Evolutionary conservation across 2,113 vertebrate species (phyloP).

Genomic region (Proterorhinus semilunaris): DNA sequence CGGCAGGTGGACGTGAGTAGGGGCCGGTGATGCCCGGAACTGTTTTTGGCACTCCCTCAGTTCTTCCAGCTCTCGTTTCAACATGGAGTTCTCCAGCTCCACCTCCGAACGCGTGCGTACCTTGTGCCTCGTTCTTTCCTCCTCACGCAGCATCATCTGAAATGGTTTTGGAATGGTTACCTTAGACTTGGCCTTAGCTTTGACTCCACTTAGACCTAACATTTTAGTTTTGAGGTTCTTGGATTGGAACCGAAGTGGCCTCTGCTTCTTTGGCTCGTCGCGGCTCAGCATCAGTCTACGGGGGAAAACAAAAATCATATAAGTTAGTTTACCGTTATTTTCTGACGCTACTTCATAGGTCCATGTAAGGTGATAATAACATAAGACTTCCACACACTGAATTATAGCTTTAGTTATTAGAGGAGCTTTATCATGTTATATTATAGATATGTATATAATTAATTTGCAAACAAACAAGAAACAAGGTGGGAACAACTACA

Average conservation of each 20-base stretch:
- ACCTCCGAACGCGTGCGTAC: slow-evolving; percentile 79
- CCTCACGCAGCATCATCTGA: slow-evolving; percentile 90
- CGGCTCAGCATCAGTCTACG: slow-evolving; percentile 35
- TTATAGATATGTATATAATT: no score
- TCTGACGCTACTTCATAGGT: no score
- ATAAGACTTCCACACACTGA: no score
- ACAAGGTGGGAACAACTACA: no score
- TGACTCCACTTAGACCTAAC: slow-evolving; percentile 11
- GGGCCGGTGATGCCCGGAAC: slow-evolving; percentile 87
- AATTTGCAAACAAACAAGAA: no score
- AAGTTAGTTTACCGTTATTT: background rate
- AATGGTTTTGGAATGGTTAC: slow-evolving; percentile 90
- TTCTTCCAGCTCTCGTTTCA: slow-evolving; percentile 82
- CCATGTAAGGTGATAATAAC: no score
- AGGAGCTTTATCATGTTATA: no score
- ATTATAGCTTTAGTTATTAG: no score
- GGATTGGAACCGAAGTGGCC: slow-evolving; percentile 31
- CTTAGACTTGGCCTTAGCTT: slow-evolving; percentile 69
- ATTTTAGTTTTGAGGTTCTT: background rate
- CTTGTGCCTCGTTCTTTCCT: slow-evolving; percentile 79
- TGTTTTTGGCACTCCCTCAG: slow-evolving; percentile 85
- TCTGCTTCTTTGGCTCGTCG: slow-evolving; percentile 14
- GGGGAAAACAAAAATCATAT: background rate
- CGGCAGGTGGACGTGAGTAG: slow-evolving; percentile 76
- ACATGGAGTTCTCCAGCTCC: slow-evolving; percentile 76